These are phyloP conservation scores for Drosophila auraria DNA, from an alignment of 1,140 invertebrate species.

Conservation along the genomic window DNA sequence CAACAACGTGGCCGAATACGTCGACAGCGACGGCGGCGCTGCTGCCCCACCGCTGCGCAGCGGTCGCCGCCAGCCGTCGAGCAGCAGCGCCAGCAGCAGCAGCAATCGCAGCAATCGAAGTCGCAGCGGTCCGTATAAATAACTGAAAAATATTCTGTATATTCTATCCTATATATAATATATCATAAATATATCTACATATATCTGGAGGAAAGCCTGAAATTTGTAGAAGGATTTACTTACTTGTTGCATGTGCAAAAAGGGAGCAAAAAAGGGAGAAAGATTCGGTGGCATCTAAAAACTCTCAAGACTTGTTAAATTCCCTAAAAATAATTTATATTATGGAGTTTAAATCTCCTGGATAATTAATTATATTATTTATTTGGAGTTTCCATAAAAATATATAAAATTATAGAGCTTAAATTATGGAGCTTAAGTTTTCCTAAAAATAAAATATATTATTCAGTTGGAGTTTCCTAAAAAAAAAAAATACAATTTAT, in stretches of 20 bases:
- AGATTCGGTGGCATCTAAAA: no score
- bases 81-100: conserved; percentile 74
- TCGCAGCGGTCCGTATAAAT: conserved; percentile 66
- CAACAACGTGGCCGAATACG: conserved; percentile 57
- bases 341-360: no score
- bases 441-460: no score
- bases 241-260: conserved; percentile 9
- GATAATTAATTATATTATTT: no score
- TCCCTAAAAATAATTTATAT: no score
- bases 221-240: background rate
- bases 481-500: no score
- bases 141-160: background rate
- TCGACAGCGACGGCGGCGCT: conserved; percentile 50
- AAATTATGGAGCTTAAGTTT: no score
- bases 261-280: background rate
- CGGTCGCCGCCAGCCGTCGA: conserved; percentile 51
- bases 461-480: no score
- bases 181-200: background rate
- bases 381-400: no score
- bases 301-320: no score
- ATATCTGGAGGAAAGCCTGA: background rate
- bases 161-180: background rate
- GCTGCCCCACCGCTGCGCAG: conserved; percentile 40
- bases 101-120: conserved; percentile 73
- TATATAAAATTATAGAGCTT: no score